Evolutionary conservation across 2,113 vertebrate genomes (phyloP), one percentile per base, ranked within the genome.

Genomic region (Poeciliopsis prolifica): DNA sequence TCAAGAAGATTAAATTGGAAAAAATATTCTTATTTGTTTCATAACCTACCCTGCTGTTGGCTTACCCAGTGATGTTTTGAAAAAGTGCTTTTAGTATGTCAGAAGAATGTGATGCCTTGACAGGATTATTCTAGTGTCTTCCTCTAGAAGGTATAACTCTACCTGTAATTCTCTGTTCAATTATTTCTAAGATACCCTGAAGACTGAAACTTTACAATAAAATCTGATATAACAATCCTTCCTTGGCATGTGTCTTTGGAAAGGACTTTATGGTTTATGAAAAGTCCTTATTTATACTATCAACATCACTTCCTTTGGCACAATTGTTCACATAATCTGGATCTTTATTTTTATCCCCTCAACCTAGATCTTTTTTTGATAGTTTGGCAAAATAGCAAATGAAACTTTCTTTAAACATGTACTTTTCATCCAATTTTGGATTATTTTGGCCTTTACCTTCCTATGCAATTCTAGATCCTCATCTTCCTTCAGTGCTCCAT

Each of bases 121-220:
- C 10, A 37, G 35, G 10, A 11, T 37, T 37, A 37, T 37, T 37
- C 35, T 37, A 37, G 11, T 12, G 11, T 62, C 42, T 89, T 88
- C 77, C 60, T 63, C 65, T 83, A 40, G 71, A 90, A 90, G 82
- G 88, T 79, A 84, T 92, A 91, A 85, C 83, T 73, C 84, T 70
- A 69, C 75, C 70, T 37, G 30, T 65, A 65, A 51, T 70, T 84
- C 74, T 64, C 42, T 60, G 28, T 19, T 72, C 67, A 72, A 74
- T 70, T 30, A 51, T 80, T 68, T 54, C 60, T 17, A 17, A 54
- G 2, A 22, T 54, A 54, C 51, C 22, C 5, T 24, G 5, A 54
- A 54, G 14, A 5, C 44, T 51, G 22, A 54, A 22, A 22, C 15
- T 22, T 24, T 54, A 24, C 19, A 54, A 22, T 54, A 8, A 54